Conservation (phyloP, 1,140 invertebrate genomes). For the Microplitis demolitor region DNA sequence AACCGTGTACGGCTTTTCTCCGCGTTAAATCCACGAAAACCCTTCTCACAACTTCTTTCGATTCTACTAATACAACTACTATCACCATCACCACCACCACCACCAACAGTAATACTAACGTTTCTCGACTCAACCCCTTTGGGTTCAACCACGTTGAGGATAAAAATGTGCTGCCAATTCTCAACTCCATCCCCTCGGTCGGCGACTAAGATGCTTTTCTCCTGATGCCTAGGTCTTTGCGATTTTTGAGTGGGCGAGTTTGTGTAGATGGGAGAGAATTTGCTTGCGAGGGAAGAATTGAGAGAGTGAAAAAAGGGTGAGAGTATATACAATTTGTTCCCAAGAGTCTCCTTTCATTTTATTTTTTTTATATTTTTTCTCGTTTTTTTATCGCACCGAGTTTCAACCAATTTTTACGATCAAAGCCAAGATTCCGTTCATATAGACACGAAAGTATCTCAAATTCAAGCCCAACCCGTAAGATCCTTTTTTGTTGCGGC, state of each 20-base stretch:
- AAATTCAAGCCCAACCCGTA: too few species aligned
- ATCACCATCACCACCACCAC: too few species aligned
- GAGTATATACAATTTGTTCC: slow-evolving; percentile 16
- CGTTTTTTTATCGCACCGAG: slow-evolving; percentile 8
- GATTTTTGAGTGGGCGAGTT: too few species aligned
- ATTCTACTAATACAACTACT: background rate
- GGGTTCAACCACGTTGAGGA: background rate
- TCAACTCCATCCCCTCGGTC: slow-evolving; percentile 2
- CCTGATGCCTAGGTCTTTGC: too few species aligned
- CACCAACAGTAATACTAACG: background rate
- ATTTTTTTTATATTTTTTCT: slow-evolving; percentile 6
- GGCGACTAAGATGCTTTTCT: background rate
- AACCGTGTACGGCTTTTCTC: slow-evolving; percentile 38
- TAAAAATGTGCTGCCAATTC: slow-evolving; percentile 15
- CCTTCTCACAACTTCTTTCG: slow-evolving; percentile 23
- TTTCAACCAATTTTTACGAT: slow-evolving; percentile 30
- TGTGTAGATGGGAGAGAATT: too few species aligned
- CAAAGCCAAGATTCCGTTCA: slow-evolving; percentile 23
- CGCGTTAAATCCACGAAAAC: slow-evolving; percentile 45
- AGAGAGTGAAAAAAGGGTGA: background rate
- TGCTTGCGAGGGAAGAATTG: too few species aligned
- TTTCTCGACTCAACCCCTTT: background rate
- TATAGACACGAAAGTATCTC: slow-evolving; percentile 2
- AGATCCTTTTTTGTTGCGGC: background rate
- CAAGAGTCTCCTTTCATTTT: background rate